Conservation (phyloP, 2,888 invertebrate species). For the Zonitis immaculata region DNA sequence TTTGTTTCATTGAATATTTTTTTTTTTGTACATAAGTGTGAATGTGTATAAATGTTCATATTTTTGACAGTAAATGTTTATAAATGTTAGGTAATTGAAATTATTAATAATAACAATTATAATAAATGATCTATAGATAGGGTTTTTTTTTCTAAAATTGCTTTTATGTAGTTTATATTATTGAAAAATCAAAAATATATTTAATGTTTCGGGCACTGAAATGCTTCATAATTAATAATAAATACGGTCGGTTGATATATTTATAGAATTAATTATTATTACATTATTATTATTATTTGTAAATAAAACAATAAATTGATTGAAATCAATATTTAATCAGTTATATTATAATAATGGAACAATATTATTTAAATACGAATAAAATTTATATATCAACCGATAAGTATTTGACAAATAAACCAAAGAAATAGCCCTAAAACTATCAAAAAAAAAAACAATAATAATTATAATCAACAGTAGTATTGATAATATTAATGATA, state of each 20-base stretch:
- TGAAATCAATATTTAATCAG: too few species aligned
- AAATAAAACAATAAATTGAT: too few species aligned
- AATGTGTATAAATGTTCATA: constrained; percentile 42
- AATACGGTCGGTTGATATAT: constrained; percentile 1
- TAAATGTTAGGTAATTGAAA: constrained; percentile 31
- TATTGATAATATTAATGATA: constrained; percentile 15
- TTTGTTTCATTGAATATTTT: constrained; percentile 1
- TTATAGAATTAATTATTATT: background rate
- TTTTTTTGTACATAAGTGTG: constrained; percentile 33
- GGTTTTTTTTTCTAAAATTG: constrained; percentile 13
- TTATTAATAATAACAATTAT: constrained; percentile 1
- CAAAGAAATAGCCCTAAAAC: constrained; percentile 16
- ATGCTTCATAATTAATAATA: constrained; percentile 32
- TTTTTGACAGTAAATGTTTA: constrained; percentile 39
- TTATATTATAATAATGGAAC: too few species aligned
- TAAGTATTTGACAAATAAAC: constrained; percentile 4
- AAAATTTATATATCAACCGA: constrained; percentile 7
- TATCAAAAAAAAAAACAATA: too few species aligned
- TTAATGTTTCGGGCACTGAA: constrained; percentile 34
- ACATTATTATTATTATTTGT: too few species aligned
- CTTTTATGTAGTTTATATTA: constrained; percentile 12
- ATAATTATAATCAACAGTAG: constrained; percentile 6
- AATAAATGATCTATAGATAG: constrained; percentile 10
- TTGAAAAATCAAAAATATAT: background rate
- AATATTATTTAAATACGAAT: too few species aligned